Percentiles rank a stretch among this genome's conserved stretches.
phyloP scores from a whole-genome alignment of 2,797 vertebrate genomes.

The Sebastes steindachneri region DNA sequence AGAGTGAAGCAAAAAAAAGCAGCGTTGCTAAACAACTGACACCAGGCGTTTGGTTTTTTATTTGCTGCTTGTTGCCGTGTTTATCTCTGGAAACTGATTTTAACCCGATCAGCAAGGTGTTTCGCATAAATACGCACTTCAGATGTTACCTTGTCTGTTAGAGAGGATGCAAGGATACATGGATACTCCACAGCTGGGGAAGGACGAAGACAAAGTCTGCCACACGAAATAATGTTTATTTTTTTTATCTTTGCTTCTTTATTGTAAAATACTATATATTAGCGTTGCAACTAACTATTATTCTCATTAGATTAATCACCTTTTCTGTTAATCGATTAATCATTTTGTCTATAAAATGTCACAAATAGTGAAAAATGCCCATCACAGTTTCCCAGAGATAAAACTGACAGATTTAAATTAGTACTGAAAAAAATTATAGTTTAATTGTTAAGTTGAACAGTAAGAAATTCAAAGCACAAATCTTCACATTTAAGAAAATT shows the following conservation, averaged over 20 bases:
- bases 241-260: background rate
- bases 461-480: background rate
- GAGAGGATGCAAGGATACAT: background rate
- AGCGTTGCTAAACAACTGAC: constrained; percentile 45
- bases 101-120: background rate
- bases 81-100: background rate
- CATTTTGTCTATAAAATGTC: background rate
- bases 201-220: background rate
- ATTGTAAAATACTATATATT: too few relatives aligned
- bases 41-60: constrained; percentile 69
- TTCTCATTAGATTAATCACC: background rate
- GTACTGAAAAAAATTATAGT: background rate
- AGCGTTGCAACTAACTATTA: background rate
- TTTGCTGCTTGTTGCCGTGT: constrained; percentile 42
- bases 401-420: background rate
- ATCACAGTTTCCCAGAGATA: background rate
- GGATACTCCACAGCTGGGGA: background rate
- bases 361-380: background rate
- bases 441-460: background rate
- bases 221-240: accelerated
- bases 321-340: background rate
- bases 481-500: background rate
- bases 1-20: constrained; percentile 44
- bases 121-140: background rate
- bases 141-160: background rate